phyloP scores from a whole-genome alignment of 2,113 vertebrate genomes.

The Lampris incognitus region DNA sequence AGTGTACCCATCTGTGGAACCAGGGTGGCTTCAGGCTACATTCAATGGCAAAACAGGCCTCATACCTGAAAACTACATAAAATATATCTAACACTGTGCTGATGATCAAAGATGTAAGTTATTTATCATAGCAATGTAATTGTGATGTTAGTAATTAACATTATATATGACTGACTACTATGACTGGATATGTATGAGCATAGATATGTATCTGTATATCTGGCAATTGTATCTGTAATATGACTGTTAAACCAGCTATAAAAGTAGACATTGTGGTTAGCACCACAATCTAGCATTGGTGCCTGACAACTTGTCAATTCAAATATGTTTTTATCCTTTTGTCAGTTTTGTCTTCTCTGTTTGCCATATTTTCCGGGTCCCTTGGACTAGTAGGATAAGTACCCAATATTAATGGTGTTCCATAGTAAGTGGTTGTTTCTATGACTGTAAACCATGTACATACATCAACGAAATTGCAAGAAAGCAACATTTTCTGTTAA shows the following conservation, averaged over 20 bases:
- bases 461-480: constrained; percentile 10
- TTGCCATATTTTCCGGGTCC: not conserved
- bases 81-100: constrained; percentile 72
- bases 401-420: no score
- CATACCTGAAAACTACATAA: constrained; percentile 96
- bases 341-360: not conserved
- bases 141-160: constrained; percentile 46
- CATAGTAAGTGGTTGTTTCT: no score
- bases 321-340: not conserved
- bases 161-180: constrained; percentile 44
- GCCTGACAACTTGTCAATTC: constrained; percentile 3
- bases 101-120: constrained; percentile 42
- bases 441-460: no score
- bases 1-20: constrained; percentile 97
- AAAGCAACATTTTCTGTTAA: constrained; percentile 39
- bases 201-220: constrained; percentile 37
- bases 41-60: constrained; percentile 96
- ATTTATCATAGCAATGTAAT: constrained; percentile 48
- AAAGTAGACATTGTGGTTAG: constrained; percentile 27
- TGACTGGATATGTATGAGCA: constrained; percentile 17
- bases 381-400: not conserved
- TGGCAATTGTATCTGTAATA: constrained; percentile 29
- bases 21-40: constrained; percentile 97
- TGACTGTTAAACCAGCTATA: constrained; percentile 36
- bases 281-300: not conserved